Conservation (phyloP, 2,888 invertebrate genomes). For the Tinea pellionella region DNA sequence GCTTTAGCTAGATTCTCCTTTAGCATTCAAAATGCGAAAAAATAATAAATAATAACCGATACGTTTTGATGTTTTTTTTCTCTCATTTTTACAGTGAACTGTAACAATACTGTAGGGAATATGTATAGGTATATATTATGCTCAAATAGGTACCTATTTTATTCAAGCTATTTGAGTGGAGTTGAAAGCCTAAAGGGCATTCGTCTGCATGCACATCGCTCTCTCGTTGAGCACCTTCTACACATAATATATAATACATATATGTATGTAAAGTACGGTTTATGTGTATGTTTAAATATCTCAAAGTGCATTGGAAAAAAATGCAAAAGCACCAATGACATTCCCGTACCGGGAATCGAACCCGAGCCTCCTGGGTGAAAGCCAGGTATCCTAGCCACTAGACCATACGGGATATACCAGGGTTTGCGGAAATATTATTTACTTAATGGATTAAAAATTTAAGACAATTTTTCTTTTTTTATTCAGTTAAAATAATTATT, state of each 20-base stretch:
- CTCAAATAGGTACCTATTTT: slow-evolving; percentile 1
- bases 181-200: slow-evolving; percentile 9
- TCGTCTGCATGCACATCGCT: slow-evolving; percentile 10
- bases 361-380: slow-evolving; percentile 81
- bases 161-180: slow-evolving; percentile 2
- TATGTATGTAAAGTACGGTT: too few species aligned
- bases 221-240: not conserved
- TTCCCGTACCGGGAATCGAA: slow-evolving; percentile 80
- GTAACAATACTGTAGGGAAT: not conserved
- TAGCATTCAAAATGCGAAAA: too few species aligned
- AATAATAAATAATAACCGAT: too few species aligned
- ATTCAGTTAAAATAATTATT: too few species aligned
- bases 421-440: not conserved
- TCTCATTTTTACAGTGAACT: too few species aligned
- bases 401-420: slow-evolving; percentile 64
- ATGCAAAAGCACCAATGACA: slow-evolving; percentile 21
- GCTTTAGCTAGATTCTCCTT: too few species aligned
- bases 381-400: slow-evolving; percentile 80
- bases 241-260: not conserved
- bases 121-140: not conserved
- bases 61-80: too few species aligned
- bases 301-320: too few species aligned
- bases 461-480: too few species aligned
- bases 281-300: too few species aligned
- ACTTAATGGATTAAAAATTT: too few species aligned